Evolutionary conservation across 2,797 vertebrate genomes (phyloP), one percentile per base, ranked within the genome.

Genomic region (Triplophysa bombifrons): DNA sequence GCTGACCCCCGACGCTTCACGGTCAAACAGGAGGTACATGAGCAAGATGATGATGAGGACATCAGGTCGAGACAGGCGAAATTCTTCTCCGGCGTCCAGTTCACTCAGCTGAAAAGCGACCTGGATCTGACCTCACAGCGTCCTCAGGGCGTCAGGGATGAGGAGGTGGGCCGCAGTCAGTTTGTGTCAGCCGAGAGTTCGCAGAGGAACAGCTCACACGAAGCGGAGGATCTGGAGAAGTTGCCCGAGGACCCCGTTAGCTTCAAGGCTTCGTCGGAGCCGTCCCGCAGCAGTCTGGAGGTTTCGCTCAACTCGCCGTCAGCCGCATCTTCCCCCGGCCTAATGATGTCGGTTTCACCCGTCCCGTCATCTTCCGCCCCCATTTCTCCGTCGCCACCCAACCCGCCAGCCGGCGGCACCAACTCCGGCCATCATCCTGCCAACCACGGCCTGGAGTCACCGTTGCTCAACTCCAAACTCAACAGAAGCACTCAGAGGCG

Each of bases 401-500:
- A 91, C 81, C 88, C 90, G 0, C 81, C 88, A 16, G 86, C 87
- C 3, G 89, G 91, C 0, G 90, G 90, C 82, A 93, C 91, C 90
- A 93, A 88, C 88, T 93, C 91, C 83, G 93, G 92, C 83, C 89
- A 89, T 82, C 94, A 95, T 87, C 89, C 93, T 78, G 86, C 92
- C 90, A 93, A 88, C 87, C 93, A 91, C 82, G 92, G 92, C 84
- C 88, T 88, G 83, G 94, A 95, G 87, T 92, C 91, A 30, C 88
- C 88, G 0, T 89, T 89, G 55, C 90, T 92, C 78, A 91, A 89
- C 72, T 86, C 94, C 86, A 97, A 95, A 91, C 92, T 93, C 82
- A 98, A 94, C 91, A 94, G 94, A 88, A 97, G 93, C 91, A 89
- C 94, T 90, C 97, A 98, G 91, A 95, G 96, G 91, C 95, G 96